Evolutionary conservation across 2,797 vertebrate species (phyloP).

Genomic region (Lepus oiostolus): DNA sequence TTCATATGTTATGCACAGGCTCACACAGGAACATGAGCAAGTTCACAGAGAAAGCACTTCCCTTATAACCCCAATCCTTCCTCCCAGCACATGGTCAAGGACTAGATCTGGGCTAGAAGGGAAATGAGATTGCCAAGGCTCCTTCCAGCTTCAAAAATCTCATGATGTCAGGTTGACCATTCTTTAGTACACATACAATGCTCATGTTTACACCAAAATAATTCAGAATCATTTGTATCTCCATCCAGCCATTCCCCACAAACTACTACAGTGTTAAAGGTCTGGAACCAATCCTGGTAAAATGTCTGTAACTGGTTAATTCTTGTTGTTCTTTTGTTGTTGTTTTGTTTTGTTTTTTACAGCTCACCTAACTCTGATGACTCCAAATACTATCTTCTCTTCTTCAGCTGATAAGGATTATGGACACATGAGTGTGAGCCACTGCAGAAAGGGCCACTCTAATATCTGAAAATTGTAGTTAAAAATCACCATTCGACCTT

Average conservation of each 20-base stretch:
- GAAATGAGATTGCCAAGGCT: neutral
- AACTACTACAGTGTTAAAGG: constrained; percentile 11
- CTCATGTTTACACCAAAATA: constrained; percentile 41
- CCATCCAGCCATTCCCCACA: neutral
- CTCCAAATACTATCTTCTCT: neutral
- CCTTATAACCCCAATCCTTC: neutral
- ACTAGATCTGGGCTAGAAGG: neutral
- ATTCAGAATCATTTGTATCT: constrained; percentile 7
- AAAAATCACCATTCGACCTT: constrained; percentile 27
- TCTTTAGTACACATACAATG: neutral
- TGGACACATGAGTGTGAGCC: neutral
- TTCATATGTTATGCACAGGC: neutral
- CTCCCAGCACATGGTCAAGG: neutral
- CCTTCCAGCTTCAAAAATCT: constrained; percentile 17
- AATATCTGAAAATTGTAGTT: neutral
- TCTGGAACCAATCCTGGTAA: neutral
- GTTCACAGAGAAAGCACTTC: neutral
- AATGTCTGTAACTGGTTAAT: neutral
- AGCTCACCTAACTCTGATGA: neutral
- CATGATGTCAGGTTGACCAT: neutral
- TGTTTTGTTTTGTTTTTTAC: no score
- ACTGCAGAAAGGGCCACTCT: neutral
- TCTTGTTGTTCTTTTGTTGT: neutral
- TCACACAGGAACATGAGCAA: neutral
- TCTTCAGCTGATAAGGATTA: neutral